phyloP scores from a whole-genome alignment of 1,140 invertebrate species.

The Pseudomyrmex dendroicus region DNA sequence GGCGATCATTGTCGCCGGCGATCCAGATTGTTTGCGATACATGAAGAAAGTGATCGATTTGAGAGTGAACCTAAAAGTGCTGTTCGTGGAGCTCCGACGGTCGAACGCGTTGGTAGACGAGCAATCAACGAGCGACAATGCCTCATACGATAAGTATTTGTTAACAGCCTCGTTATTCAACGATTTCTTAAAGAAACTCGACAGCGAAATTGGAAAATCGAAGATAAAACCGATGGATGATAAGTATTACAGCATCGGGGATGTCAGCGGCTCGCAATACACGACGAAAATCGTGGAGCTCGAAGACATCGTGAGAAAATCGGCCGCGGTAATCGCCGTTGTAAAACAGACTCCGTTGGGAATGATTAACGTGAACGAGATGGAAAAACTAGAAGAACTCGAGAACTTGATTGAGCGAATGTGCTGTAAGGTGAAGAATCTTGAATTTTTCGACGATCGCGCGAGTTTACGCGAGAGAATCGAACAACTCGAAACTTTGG shows the following conservation, averaged over 20 bases:
- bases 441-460: conserved; percentile 63
- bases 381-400: conserved; percentile 38
- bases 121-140: not conserved
- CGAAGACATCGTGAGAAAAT: conserved; percentile 38
- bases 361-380: not conserved
- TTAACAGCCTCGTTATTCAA: conserved; percentile 34
- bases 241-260: conserved; percentile 33
- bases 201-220: conserved; percentile 53
- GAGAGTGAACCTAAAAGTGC: conserved; percentile 30
- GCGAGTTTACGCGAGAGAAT: conserved; percentile 51
- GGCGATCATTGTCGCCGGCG: conserved; percentile 60
- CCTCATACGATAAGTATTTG: not conserved
- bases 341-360: conserved; percentile 4
- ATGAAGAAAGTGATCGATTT: conserved; percentile 63
- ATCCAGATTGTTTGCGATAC: conserved; percentile 62
- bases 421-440: conserved; percentile 55
- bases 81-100: conserved; percentile 47
- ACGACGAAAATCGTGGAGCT: conserved; percentile 59
- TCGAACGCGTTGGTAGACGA: not conserved
- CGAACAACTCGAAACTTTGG: conserved; percentile 48
- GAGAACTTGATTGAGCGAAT: conserved; percentile 51
- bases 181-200: conserved; percentile 39
- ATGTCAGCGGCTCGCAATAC: conserved; percentile 32
- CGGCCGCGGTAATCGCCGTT: conserved; percentile 23
- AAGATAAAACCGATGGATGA: conserved; percentile 34